Conservation (phyloP, 2,888 invertebrate genomes). For the Invenusta paracnida region DNA sequence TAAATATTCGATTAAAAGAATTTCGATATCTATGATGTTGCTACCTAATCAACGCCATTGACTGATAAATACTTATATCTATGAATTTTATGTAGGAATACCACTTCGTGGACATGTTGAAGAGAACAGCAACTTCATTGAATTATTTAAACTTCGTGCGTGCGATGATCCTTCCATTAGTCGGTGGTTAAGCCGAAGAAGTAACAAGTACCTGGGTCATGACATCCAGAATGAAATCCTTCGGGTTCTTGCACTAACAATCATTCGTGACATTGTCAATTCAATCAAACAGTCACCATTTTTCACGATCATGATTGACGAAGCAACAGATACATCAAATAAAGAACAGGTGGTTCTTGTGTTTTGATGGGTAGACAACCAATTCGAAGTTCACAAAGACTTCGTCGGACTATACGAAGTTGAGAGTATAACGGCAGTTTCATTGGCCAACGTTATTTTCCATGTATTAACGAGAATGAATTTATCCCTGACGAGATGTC, state of each 20-base stretch:
- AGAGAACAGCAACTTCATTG: background rate
- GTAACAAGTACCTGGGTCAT: background rate
- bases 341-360: background rate
- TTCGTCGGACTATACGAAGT: background rate
- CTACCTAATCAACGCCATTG: background rate
- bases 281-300: background rate
- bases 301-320: background rate
- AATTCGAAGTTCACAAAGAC: background rate
- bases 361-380: background rate
- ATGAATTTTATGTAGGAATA: background rate
- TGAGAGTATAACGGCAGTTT: background rate
- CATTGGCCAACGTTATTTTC: background rate
- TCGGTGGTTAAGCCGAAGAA: background rate
- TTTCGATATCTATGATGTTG: slow-evolving; percentile 27
- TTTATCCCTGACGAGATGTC: background rate
- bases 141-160: background rate
- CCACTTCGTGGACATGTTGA: background rate
- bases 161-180: background rate
- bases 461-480: background rate
- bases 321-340: background rate
- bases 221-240: background rate
- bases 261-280: background rate
- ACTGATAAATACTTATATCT: background rate
- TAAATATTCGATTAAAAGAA: slow-evolving; percentile 18
- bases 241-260: background rate